Evolutionary conservation across 2,888 invertebrate species (phyloP), one percentile per base, ranked within the genome.

Genomic region (Caenorhabditis angaria): DNA sequence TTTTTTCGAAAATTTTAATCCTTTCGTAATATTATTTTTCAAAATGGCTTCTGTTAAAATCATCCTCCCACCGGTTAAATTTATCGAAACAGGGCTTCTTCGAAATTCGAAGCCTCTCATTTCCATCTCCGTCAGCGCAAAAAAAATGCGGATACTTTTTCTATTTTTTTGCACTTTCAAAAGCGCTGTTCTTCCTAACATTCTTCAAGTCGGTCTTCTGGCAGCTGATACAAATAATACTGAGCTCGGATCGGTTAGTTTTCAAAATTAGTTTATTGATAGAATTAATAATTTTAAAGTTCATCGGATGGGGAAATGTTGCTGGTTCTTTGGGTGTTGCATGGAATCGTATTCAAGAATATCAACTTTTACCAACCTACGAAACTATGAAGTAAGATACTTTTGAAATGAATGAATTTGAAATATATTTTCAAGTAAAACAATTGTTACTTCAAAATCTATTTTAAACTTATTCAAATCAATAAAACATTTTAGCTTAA

Each of bases 251-350:
- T 51, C 65, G n/a, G 62, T 62, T 20, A 25, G 12, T 35, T 48
- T 35, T 59, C 24, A 8, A 18, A 59, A 25, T 12, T 6, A 10
- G 14, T 5, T 14, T 12, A 5, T 41, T 32, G 25, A 3, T n/a
- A 24, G 48, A 50, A 10, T 50, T 32, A 3, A 18, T 20, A 2
- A 5, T 20, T 35, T 51, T 53, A 28, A 29, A 70, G 65, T 66
- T 57, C n/a, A 69, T 78, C 47, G 78, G 78, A 35, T 78, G 70
- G 65, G 65, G 66, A 24, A 54, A 65, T n/a, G 70, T 70, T 0
- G 78, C 76, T 10, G 76, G 70, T 18, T 65, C 66, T 10, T 60
- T 78, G 1, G 66, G 68, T 20, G 76, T 78, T 8, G 76, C 78
- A 1, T 78, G 76, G 76, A 67, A 69, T 41, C 47, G 66, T 18